Evolutionary conservation across 2,797 vertebrate species (phyloP).

Genomic region (Enteromius mattozi): DNA sequence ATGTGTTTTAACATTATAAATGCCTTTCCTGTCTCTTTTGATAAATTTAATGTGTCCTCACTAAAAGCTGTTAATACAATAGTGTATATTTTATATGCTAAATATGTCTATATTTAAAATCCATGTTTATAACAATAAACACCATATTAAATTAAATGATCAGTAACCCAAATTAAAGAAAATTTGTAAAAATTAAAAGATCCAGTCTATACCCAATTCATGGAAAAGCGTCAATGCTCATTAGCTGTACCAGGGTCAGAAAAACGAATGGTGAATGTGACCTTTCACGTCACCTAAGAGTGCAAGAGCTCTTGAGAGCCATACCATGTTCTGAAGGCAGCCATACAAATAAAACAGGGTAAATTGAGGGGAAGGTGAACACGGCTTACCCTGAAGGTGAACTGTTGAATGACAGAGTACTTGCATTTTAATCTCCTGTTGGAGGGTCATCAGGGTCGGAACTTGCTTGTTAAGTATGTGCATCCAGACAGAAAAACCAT

Average conservation of each 20-base stretch:
- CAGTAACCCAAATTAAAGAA: too few relatives aligned
- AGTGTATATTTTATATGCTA: background rate
- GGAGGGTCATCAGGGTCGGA: too few relatives aligned
- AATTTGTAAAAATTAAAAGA: too few relatives aligned
- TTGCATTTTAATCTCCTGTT: background rate
- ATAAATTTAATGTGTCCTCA: background rate
- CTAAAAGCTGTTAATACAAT: background rate
- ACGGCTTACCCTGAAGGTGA: background rate
- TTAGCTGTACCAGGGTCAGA: background rate
- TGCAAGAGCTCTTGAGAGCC: background rate
- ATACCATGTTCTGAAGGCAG: constrained; percentile 4
- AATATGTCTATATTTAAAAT: background rate
- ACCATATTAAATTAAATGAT: background rate
- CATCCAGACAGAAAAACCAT: background rate
- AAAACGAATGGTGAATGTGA: background rate
- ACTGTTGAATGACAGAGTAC: background rate
- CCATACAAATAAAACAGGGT: background rate
- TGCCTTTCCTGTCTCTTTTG: background rate
- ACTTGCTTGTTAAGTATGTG: background rate
- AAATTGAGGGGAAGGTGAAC: background rate
- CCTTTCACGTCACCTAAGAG: background rate
- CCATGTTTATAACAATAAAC: background rate
- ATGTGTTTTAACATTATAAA: background rate
- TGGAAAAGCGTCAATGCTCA: background rate
- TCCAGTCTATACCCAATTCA: background rate